phyloP scores from a whole-genome alignment of 2,797 vertebrate genomes.

The Decapterus maruadsi region DNA sequence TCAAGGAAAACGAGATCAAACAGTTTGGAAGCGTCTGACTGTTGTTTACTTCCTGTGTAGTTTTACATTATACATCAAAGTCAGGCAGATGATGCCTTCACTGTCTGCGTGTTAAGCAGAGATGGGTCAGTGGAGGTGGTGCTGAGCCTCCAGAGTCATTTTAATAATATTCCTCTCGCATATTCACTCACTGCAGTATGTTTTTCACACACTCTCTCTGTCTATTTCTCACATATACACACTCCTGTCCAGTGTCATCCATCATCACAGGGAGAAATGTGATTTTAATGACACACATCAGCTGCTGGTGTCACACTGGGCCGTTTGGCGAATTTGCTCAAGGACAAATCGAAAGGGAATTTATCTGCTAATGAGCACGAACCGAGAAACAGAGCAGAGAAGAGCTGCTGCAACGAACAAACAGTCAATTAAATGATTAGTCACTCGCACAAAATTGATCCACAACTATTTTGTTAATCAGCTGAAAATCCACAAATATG shows the following conservation, averaged over 20 bases:
- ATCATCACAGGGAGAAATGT: background rate
- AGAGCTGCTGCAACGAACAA: conserved; percentile 4
- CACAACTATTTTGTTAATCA: background rate
- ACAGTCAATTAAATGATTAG: background rate
- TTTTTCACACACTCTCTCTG: background rate
- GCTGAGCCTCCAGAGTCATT: background rate
- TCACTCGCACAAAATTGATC: background rate
- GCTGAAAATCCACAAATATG: background rate
- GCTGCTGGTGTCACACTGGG: background rate
- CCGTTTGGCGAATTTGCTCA: conserved; percentile 3
- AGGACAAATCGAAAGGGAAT: conserved; percentile 16
- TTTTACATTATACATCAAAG: background rate
- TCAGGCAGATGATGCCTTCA: conserved; percentile 10
- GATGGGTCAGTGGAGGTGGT: background rate
- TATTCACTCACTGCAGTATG: background rate
- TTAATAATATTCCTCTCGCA: conserved; percentile 19
- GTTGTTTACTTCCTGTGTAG: background rate
- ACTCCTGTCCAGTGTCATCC: background rate
- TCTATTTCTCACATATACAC: background rate
- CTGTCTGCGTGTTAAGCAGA: conserved; percentile 6
- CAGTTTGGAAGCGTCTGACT: conserved; percentile 1
- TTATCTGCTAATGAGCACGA: conserved; percentile 12
- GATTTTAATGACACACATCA: background rate
- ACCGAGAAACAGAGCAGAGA: background rate
- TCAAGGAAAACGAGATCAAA: background rate